These are phyloP conservation scores for Cercopithecus mona DNA, from an alignment of 2,113 vertebrate genomes.

Conservation along the genomic window DNA sequence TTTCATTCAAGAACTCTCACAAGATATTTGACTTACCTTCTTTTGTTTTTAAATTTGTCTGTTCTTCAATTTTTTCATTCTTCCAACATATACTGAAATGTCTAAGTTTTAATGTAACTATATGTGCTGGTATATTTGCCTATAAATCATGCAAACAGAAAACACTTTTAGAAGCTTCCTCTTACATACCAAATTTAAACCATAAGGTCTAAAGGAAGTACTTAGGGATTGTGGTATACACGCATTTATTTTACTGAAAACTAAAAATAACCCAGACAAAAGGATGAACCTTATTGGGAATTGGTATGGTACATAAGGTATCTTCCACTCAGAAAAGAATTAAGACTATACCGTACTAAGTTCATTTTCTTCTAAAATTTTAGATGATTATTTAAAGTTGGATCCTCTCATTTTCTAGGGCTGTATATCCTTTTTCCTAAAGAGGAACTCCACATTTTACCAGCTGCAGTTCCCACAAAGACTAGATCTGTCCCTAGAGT, in stretches of 20 bases:
- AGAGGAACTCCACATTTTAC: not conserved
- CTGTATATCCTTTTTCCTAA: not conserved
- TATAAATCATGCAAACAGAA: not conserved
- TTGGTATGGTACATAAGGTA: not conserved
- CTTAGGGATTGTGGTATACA: not conserved
- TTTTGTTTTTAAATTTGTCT: not conserved
- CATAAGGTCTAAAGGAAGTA: not conserved
- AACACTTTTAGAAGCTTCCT: not conserved
- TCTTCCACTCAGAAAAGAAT: not conserved
- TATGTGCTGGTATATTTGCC: not conserved
- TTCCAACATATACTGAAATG: not conserved
- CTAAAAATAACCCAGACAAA: not conserved
- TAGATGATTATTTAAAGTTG: not conserved
- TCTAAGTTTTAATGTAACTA: not conserved
- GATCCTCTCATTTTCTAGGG: not conserved
- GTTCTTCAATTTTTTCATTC: not conserved
- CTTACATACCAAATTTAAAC: not conserved
- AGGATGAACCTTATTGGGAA: not conserved
- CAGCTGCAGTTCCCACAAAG: not conserved
- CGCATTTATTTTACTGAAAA: not conserved
- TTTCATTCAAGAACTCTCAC: not conserved
- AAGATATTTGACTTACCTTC: not conserved
- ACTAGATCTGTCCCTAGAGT: not conserved
- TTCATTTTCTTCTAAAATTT: not conserved
- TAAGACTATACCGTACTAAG: not conserved